These are phyloP conservation scores for Elegia similella DNA, from an alignment of 2,888 invertebrate genomes.

Conservation along the genomic window DNA sequence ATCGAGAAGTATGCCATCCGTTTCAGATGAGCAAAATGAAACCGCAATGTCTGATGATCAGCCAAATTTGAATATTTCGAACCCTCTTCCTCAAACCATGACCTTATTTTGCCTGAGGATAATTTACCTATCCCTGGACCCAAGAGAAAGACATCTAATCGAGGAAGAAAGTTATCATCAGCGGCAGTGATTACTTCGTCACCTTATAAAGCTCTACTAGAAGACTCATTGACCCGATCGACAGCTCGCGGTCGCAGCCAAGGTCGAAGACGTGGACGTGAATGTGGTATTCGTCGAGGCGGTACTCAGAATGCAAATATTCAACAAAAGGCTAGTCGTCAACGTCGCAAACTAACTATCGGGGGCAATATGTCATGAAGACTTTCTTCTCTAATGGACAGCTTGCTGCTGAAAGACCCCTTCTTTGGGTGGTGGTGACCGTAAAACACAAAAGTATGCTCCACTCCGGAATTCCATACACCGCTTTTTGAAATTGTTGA, in stretches of 20 bases:
- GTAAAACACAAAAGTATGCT: not conserved
- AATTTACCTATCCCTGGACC: conserved; percentile 14
- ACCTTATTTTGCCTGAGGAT: conserved; percentile 16
- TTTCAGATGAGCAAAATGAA: not conserved
- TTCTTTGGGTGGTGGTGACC: not conserved
- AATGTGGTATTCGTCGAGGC: not conserved
- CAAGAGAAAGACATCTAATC: conserved; percentile 20
- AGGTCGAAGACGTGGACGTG: not conserved
- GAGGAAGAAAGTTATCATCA: conserved; percentile 18
- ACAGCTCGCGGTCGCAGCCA: not conserved
- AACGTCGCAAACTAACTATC: not conserved
- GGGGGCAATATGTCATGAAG: no score
- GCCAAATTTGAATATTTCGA: not conserved
- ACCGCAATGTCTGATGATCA: not conserved
- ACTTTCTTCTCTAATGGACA: no score
- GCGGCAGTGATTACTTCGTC: conserved; percentile 15
- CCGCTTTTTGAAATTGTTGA: conserved; percentile 7
- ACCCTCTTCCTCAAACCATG: not conserved
- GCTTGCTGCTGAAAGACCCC: not conserved
- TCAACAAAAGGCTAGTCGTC: not conserved
- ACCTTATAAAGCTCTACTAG: conserved; percentile 10
- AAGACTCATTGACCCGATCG: not conserved
- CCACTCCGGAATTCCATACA: not conserved
- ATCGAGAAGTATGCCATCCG: not conserved
- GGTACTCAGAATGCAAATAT: not conserved